Base-by-base conservation (phyloP, 2,113 vertebrate genomes). In the Gallinago paraguaiae region DNA sequence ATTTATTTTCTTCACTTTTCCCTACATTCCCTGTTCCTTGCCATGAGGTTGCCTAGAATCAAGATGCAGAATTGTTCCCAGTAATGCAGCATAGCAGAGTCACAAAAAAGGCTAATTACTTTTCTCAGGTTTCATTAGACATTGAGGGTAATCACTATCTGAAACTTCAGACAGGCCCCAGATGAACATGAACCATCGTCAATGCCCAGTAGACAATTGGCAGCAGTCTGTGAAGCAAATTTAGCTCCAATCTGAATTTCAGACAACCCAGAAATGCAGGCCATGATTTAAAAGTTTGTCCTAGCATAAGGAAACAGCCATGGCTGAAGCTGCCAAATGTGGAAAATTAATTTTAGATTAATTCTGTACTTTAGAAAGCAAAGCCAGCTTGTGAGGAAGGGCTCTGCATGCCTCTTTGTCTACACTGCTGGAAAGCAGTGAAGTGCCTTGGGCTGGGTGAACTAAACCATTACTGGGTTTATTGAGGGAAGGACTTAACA, bases 121-220 rank as follows among this genome's bases (percentile, higher is more conserved):
- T 92, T 92, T 69, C 56, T 79, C 18, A 13, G 14, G 37, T 95
- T 95, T 91, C 68, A 54, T 92, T 86, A 91, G 65, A 53, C 53
- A 27, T 37, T 31, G 57, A 87, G 74, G 35, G 27, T 92, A 89
- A 79, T 95, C 28, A 4, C 86, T 41, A 56, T 78, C 65, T 75
- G 81, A 87, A 91, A 82, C 61, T 91, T 91, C 91, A 96, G 65
- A 43, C 46, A 43, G 60, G 48, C 31, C 20, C 64, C 67, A 43
- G 25, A 48, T 64, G 77, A 82, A 68, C 57, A 82, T 0, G 1
- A 71, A 60, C 28, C 3, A 0, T 31, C 60, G 22, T 48, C 43
- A 31, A 4, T 68, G 39, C 65, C 81, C 81, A 31, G 39, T 0
- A 91, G 83, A n/a, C 17, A 60, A 39, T 45, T 68, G 72, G 33